Base-by-base conservation (phyloP, 2,888 invertebrate genomes). In the Melinopterus prodromus region DNA sequence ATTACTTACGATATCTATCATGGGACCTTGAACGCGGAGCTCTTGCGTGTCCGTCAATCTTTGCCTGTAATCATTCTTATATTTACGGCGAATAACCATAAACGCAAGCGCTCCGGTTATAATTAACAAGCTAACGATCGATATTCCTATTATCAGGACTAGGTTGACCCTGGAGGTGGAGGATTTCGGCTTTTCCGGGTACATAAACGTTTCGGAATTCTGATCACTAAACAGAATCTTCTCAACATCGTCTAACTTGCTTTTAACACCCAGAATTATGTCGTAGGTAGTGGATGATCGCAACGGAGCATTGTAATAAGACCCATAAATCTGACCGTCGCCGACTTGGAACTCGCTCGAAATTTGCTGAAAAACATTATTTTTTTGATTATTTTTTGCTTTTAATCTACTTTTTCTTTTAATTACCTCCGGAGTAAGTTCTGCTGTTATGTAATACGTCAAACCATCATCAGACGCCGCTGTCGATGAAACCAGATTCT, bases 401-500 rank as follows among this genome's bases (percentile, higher is more conserved):
- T 69, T 16, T 69, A 78, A 26, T 69, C 38, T 4, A 70, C 6
- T 6, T 26, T 26, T 26, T 26, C 26, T 26, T 26, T 26, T 26
- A 26, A 70, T 82, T 89, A 90, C 92, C 83, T 93, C 91, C 26
- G 94, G 93, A 78, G 93, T 91, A 81, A 98, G 89, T 88, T 96
- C 95, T 0, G 96, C 97, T 6, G 96, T 92, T 38, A 97, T 94
- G 86, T 98, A 98, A 87, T 96, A 97, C 2, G 94, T 93, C 5
- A 94, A 88, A 0, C 94, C 94, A 81, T 94, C 92, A 71, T 92
- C 91, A 77, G 90, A 90, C 0, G 97, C 94, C 84, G 92, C 92
- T 79, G 93, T 89, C 89, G 93, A 94, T 85, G 93, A 92, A n/a
- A 92, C 92, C 15, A 94, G 90, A 77, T 90, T 91, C 69, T 92